Percentiles rank a stretch among this genome's conserved stretches.
Conservation (phyloP, 2,888 invertebrate genomes). For the Pyralis farinalis region DNA sequence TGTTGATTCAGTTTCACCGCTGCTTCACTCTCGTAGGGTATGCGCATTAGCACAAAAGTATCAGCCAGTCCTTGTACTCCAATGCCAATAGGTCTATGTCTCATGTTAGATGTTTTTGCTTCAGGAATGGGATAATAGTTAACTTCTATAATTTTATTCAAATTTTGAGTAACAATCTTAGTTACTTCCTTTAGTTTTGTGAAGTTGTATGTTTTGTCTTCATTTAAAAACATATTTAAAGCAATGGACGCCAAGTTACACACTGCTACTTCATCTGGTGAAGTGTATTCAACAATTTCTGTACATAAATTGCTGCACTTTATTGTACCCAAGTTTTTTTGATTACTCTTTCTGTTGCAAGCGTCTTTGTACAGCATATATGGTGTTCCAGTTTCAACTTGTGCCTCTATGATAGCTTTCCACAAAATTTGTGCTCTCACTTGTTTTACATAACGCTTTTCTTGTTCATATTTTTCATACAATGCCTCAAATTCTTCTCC, state of each 20-base stretch:
- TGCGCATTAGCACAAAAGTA: constrained; percentile 95
- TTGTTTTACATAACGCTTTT: constrained; percentile 84
- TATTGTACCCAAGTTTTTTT: constrained; percentile 98
- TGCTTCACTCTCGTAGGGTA: constrained; percentile 94
- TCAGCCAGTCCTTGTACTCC: constrained; percentile 99
- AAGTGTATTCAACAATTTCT: constrained; percentile 97
- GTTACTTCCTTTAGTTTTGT: constrained; percentile 91
- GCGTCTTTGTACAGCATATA: constrained; percentile 98
- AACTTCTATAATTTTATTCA: constrained; percentile 98
- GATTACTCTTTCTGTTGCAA: constrained; percentile 98
- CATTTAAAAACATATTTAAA: constrained; percentile 94
- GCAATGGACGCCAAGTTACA: constrained; percentile 99
- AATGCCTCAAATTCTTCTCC: constrained; percentile 96
- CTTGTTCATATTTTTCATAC: constrained; percentile 93
- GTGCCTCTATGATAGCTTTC: constrained; percentile 96
- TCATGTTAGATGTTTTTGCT: constrained; percentile 92
- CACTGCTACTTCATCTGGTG: constrained; percentile 96
- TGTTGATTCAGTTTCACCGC: constrained; percentile 94
- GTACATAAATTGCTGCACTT: constrained; percentile 99
- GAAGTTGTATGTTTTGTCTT: constrained; percentile 92
- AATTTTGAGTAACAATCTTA: constrained; percentile 93
- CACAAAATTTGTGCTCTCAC: constrained; percentile 93
- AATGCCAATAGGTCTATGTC: constrained; percentile 93
- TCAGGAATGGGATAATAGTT: constrained; percentile 97
- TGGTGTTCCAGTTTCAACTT: constrained; percentile 98